Base-by-base conservation (phyloP, 1,140 invertebrate genomes). In the Anthonomus grandis region DNA sequence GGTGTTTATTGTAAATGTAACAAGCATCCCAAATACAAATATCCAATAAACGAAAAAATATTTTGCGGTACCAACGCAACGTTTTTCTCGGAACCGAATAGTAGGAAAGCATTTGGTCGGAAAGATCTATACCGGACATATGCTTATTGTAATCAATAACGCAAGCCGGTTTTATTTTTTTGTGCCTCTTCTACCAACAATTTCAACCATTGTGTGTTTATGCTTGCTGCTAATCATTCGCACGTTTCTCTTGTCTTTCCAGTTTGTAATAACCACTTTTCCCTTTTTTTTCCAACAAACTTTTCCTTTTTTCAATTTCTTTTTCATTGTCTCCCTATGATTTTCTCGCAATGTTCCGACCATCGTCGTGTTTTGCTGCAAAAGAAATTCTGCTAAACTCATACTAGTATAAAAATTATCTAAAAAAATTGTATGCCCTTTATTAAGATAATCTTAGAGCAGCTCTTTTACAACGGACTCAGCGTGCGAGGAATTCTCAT, bases 71-170 rank as follows among this genome's bases (percentile, higher is more conserved):
- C 52, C 42, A 46, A 10, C 41, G 17, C 15, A 55, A 19, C 13
- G 23, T 55, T 36, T 45, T 55, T 25, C 39, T 22, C 13, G 44
- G 23, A 31, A 24, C 13, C 12, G 13, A 23, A 55, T 55, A 55
- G 23, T 55, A 55, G 6, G 39, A 24, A n/a, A 46, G 15, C 39
- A 55, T 55, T 44, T 55, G 41, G 23, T 55, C 52, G 5, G 23
- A 46, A 34, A 24, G 10, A 31, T 55, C 52, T 15, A 54, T 55
- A 21, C 52, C 52, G 5, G 23, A 47, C 52, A 46, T 55, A 21
- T 22, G n/a, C n/a, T n/a, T n/a, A n/a, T n/a, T n/a, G n/a, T n/a
- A n/a, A n/a, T n/a, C n/a, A n/a, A n/a, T n/a, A n/a, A n/a, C n/a
- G n/a, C n/a, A n/a, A n/a, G n/a, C n/a, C n/a, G n/a, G n/a, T n/a